A percentile compares a stretch with the other conserved stretches of the same genome.
Evolutionary conservation across 2,797 vertebrate genomes (phyloP).

Genomic region (Rhinatrema bivittatum): DNA sequence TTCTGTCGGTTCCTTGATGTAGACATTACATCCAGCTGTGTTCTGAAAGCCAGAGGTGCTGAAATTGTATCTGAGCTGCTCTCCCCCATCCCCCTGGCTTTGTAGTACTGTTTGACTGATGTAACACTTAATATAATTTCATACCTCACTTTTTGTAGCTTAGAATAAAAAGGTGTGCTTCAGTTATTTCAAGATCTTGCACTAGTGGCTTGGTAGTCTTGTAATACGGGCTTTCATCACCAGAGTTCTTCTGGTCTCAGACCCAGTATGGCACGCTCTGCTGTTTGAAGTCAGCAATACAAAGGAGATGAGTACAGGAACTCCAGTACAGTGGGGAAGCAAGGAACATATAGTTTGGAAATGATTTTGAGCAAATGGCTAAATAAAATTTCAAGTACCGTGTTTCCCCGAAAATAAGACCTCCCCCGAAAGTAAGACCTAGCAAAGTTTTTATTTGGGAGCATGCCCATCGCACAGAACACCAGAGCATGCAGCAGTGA

Average conservation of each 20-base stretch:
- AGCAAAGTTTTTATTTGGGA: no score
- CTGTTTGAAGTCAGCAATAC: not conserved
- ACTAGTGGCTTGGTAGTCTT: not conserved
- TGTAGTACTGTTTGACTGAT: slow-evolving; percentile 34
- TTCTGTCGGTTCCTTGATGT: slow-evolving; percentile 67
- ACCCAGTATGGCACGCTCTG: no score
- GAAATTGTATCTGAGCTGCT: slow-evolving; percentile 40
- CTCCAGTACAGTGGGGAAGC: no score
- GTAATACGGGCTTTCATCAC: not conserved
- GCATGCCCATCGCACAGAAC: no score
- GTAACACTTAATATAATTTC: slow-evolving; percentile 24
- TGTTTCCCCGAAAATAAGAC: no score
- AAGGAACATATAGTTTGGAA: no score
- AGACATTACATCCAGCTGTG: slow-evolving; percentile 63
- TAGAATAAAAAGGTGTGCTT: slow-evolving; percentile 6
- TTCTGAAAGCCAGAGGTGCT: slow-evolving; percentile 56
- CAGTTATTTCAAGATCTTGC: slow-evolving; percentile 12
- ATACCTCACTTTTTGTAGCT: slow-evolving; percentile 2
- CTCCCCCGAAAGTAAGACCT: no score
- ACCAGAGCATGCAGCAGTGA: no score
- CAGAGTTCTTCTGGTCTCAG: not conserved
- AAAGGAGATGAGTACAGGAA: no score
- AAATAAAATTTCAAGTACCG: no score
- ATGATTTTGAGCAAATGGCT: no score
- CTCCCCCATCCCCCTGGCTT: slow-evolving; percentile 26